A percentile compares a stretch with the other conserved stretches of the same genome.
phyloP scores from a whole-genome alignment of 2,888 invertebrate species.

The Rhamnusium bicolor region DNA sequence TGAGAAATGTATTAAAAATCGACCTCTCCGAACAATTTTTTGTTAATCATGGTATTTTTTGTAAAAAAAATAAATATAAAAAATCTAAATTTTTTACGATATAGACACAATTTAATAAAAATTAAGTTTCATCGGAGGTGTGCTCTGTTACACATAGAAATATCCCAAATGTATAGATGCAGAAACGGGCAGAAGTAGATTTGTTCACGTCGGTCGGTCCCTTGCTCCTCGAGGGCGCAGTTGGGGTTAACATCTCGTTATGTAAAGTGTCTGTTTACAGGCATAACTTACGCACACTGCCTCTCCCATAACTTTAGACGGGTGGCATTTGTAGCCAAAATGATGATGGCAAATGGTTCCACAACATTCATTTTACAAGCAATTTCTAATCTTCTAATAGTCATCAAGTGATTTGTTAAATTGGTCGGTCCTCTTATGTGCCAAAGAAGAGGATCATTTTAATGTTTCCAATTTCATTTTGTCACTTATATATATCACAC shows the following conservation, averaged over 20 bases:
- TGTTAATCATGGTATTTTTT: no score
- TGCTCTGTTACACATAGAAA: background rate
- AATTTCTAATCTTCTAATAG: constrained; percentile 67
- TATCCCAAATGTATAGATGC: background rate
- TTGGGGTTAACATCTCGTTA: constrained; percentile 70
- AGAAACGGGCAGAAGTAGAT: constrained; percentile 43
- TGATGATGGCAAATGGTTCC: constrained; percentile 67
- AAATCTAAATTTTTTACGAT: no score
- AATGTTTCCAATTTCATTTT: constrained; percentile 39
- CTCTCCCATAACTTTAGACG: constrained; percentile 65
- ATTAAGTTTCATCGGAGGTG: no score
- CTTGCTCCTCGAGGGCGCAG: constrained; percentile 59
- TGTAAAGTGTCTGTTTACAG: constrained; percentile 71
- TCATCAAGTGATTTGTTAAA: constrained; percentile 67
- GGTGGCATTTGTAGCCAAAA: constrained; percentile 65
- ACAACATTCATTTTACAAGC: constrained; percentile 66
- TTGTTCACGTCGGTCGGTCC: constrained; percentile 53
- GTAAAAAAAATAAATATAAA: no score
- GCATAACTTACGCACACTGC: constrained; percentile 69
- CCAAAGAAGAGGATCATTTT: constrained; percentile 41
- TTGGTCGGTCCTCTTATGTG: constrained; percentile 53
- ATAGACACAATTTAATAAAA: no score
- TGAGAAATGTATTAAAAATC: no score
- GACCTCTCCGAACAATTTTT: no score
- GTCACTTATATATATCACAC: background rate